phyloP scores from a whole-genome alignment of 2,113 vertebrate genomes.

The Microtus ochrogaster region DNA sequence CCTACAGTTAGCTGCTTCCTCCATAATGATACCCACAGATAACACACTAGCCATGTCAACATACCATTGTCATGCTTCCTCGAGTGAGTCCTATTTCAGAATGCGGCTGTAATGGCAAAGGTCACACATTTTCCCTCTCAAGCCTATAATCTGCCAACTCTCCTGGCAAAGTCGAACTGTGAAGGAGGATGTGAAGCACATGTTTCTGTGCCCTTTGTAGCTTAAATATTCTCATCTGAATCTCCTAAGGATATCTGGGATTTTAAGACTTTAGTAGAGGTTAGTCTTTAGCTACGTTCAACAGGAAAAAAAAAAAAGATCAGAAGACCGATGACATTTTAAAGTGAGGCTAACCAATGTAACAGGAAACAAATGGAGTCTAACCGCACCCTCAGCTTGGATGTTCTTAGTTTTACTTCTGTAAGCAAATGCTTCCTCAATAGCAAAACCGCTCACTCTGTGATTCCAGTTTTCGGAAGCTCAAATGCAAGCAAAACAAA shows the following conservation, averaged over 20 bases:
- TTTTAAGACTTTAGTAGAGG: not conserved
- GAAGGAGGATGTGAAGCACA: not conserved
- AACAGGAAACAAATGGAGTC: not conserved
- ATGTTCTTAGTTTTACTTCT: conserved; percentile 24
- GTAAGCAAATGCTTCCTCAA: conserved; percentile 7
- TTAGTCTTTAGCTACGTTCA: not conserved
- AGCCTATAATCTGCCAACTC: not conserved
- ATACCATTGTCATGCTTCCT: not conserved
- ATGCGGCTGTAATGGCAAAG: not conserved
- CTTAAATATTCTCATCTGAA: not conserved
- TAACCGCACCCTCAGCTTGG: not conserved
- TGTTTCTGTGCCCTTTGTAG: not conserved
- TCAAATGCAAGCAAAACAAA: not conserved
- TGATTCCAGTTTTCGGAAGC: conserved; percentile 1
- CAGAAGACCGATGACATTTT: not conserved
- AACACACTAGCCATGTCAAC: not conserved
- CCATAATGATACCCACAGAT: no score
- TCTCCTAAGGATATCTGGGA: not conserved
- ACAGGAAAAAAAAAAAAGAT: not conserved
- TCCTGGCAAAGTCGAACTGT: not conserved
- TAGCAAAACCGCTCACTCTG: not conserved
- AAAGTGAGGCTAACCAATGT: not conserved
- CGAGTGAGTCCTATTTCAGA: not conserved
- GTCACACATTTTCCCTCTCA: not conserved
- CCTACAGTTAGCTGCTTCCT: not conserved